Evolutionary conservation across 2,113 vertebrate species (phyloP).

Genomic region (Caranx ignobilis): DNA sequence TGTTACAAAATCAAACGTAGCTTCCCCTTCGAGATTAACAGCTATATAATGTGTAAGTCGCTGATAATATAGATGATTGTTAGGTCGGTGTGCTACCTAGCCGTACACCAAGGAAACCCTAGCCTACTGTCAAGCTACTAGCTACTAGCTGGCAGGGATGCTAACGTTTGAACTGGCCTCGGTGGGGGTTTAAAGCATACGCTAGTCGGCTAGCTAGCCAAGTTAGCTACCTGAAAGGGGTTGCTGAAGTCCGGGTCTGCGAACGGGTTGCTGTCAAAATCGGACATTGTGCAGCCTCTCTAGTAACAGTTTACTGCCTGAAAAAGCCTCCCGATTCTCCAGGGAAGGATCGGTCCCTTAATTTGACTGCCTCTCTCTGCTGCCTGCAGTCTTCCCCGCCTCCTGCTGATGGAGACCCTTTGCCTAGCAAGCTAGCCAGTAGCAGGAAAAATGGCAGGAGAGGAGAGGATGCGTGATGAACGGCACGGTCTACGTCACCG

Average conservation of each 20-base stretch:
- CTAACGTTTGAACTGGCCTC: slow-evolving; percentile 48
- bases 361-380: slow-evolving; percentile 60
- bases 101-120: neutral
- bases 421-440: slow-evolving; percentile 68
- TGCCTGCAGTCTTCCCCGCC: slow-evolving; percentile 68
- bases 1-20: neutral
- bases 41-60: neutral
- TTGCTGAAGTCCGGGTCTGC: slow-evolving; percentile 98
- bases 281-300: slow-evolving; percentile 87
- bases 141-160: slow-evolving; percentile 39
- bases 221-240: slow-evolving; percentile 92
- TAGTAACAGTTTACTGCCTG: slow-evolving; percentile 23
- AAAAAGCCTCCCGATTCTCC: slow-evolving; percentile 50
- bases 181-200: slow-evolving; percentile 13
- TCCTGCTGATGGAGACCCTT: slow-evolving; percentile 73
- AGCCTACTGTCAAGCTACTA: slow-evolving; percentile 33
- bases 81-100: slow-evolving; percentile 9
- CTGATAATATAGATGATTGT: neutral
- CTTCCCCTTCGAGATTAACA: neutral
- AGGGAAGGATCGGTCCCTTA: slow-evolving; percentile 38
- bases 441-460: slow-evolving; percentile 73
- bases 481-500: slow-evolving; percentile 53
- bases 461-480: slow-evolving; percentile 58
- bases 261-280: slow-evolving; percentile 98
- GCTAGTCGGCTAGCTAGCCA: slow-evolving; percentile 34